Evolutionary conservation across 2,113 vertebrate genomes (phyloP).

Genomic region (Menidia beryllina): DNA sequence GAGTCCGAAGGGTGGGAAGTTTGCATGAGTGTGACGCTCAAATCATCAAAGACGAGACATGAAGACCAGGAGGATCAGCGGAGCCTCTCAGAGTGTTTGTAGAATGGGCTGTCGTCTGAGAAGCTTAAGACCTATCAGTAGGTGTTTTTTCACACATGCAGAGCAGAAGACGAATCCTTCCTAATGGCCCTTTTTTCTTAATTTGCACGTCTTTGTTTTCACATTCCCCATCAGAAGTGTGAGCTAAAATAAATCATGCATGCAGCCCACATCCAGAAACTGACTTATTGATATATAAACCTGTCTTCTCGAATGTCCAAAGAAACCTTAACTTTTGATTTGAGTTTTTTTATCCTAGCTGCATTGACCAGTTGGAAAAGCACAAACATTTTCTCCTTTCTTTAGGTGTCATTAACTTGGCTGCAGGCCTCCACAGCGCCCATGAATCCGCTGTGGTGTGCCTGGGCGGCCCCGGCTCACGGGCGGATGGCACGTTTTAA

Average conservation of each 20-base stretch:
- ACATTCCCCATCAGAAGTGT: not conserved
- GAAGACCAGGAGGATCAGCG: slow-evolving; percentile 1
- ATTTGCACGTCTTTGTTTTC: not conserved
- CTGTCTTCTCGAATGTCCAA: too few relatives aligned
- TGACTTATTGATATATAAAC: not conserved
- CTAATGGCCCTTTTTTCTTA: not conserved
- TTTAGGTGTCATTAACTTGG: not conserved
- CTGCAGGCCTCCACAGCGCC: slow-evolving; percentile 2
- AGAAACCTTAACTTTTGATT: not conserved
- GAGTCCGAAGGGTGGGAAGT: slow-evolving; percentile 50
- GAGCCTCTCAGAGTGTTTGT: not conserved
- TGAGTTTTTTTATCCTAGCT: not conserved
- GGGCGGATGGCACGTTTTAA: slow-evolving; percentile 33
- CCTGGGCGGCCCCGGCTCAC: slow-evolving; percentile 36
- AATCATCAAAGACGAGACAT: slow-evolving; percentile 28
- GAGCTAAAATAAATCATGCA: not conserved
- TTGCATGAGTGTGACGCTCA: slow-evolving; percentile 27
- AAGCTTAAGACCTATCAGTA: not conserved
- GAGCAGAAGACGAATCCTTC: not conserved
- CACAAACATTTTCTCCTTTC: not conserved
- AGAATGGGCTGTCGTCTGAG: not conserved
- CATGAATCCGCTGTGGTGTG: slow-evolving; percentile 45
- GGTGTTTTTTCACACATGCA: slow-evolving; percentile 5
- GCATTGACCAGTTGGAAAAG: not conserved
- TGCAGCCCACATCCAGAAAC: not conserved